A percentile compares a stretch with the other conserved stretches of the same genome.
These are phyloP conservation scores for Habroteleia sp. DNA, from an alignment of 2,888 invertebrate genomes.

Conservation along the genomic window DNA sequence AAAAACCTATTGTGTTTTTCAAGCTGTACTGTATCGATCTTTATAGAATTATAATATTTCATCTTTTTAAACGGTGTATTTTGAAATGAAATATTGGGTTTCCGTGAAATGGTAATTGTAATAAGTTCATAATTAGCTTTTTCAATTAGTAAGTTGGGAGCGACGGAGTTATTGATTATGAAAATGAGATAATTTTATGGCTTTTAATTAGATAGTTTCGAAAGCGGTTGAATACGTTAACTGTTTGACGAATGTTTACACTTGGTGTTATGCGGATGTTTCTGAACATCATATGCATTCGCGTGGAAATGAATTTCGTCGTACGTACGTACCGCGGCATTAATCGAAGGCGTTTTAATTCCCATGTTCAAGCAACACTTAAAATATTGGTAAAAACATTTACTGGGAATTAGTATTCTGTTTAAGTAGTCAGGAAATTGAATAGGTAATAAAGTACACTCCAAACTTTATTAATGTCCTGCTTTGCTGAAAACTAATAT, in stretches of 20 bases:
- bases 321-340: constrained; percentile 16
- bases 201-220: constrained; percentile 32
- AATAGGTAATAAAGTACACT: constrained; percentile 52
- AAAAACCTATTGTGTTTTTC: too few species aligned
- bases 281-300: constrained; percentile 23
- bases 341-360: constrained; percentile 31
- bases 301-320: constrained; percentile 25
- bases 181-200: constrained; percentile 45
- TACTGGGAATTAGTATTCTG: constrained; percentile 32
- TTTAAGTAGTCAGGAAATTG: constrained; percentile 50
- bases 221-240: constrained; percentile 11
- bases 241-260: constrained; percentile 34
- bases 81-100: not conserved
- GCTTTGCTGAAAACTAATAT: constrained; percentile 47
- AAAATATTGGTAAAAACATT: constrained; percentile 42
- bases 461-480: constrained; percentile 54
- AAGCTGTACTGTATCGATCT: too few species aligned
- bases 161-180: constrained; percentile 23
- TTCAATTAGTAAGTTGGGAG: not conserved
- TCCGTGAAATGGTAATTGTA: constrained; percentile 1
- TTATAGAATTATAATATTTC: too few species aligned
- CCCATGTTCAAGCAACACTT: constrained; percentile 36
- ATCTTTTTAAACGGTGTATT: too few species aligned
- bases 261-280: constrained; percentile 1
- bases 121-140: constrained; percentile 41